These are phyloP conservation scores for Linnaemya vulpina DNA, from an alignment of 2,888 invertebrate genomes.

Conservation along the genomic window DNA sequence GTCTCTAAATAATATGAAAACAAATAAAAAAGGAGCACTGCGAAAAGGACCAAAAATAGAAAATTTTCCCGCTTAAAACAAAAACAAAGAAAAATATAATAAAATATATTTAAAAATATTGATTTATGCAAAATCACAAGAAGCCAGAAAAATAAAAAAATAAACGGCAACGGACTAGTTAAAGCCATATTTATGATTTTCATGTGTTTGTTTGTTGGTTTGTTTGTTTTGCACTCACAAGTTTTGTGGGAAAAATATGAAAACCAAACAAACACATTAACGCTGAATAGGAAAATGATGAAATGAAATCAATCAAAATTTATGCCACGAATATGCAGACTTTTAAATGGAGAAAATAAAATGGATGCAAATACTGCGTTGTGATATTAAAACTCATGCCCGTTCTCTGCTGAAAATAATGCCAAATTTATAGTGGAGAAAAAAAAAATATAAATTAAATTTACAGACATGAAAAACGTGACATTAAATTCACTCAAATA, in stretches of 20 bases:
- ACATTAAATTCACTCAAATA: conserved; percentile 3
- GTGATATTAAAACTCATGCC: conserved; percentile 13
- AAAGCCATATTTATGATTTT: conserved; percentile 59
- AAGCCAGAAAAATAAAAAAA: conserved; percentile 31
- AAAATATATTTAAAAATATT: conserved; percentile 66
- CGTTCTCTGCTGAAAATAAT: neutral
- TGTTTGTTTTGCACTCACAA: no score
- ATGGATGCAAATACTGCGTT: neutral
- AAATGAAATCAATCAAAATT: conserved; percentile 70
- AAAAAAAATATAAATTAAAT: conserved; percentile 29
- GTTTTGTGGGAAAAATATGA: conserved; percentile 59
- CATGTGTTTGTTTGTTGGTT: conserved; percentile 20
- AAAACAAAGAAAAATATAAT: neutral
- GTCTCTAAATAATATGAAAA: conserved; percentile 53
- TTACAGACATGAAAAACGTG: conserved; percentile 32
- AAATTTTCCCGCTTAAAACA: conserved; percentile 63
- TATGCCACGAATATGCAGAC: neutral
- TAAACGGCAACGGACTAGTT: conserved; percentile 20
- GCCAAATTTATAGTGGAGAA: conserved; percentile 16
- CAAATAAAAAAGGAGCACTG: conserved; percentile 7
- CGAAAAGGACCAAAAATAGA: conserved; percentile 53
- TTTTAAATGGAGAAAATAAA: conserved; percentile 6
- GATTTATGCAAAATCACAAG: conserved; percentile 67
- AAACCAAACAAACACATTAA: conserved; percentile 65
- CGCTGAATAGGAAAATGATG: conserved; percentile 69